Base-by-base conservation (phyloP, 1,140 invertebrate genomes). In the Latrodectus geometricus region DNA sequence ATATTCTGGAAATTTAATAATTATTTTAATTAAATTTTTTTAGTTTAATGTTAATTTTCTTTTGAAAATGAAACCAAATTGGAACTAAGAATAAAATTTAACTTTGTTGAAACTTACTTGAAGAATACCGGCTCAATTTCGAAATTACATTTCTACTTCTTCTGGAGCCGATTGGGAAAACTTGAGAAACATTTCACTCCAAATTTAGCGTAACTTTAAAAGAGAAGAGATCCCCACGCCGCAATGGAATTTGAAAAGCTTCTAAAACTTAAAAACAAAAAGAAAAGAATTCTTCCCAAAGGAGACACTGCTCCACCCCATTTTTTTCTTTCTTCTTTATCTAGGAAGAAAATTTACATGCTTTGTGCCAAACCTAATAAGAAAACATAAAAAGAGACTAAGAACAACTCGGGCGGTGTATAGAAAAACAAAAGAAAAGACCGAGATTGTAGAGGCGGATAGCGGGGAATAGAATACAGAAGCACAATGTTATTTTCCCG, bases 141-240 rank as follows among this genome's bases (percentile, higher is more conserved):
- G 12, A 23, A 69, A 54, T 61, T 61, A 54, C 73, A 75, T 56
- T 75, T 23, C 52, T n/a, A 23, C 52, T 68, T 50, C 35, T 21
- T 70, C 52, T 23, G 12, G 20, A 84, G 49, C 72, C 82, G 21
- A 75, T 76, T 75, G 82, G 82, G 82, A 76, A 84, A 84, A 84
- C 82, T 84, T 84, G 82, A 84, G 76, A 84, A 84, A 76, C 82
- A 84, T 84, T 79, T 84, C 82, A 84, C 82, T 84, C 61, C 61
- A 84, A 84, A 84, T 84, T 84, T 84, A 84, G 21, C 82, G 65
- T 48, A 72, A 84, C 74, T 84, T 84, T 76, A 76, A 61, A 61
- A 61, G 54, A 61, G 50, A 15, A 20, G 17, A 48, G 21, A 75
- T 66, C 52, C 54, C 49, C 21, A 9, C 23, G 15, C 49, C 17